Evolutionary conservation across 2,113 vertebrate genomes (phyloP), one percentile per base, ranked within the genome.

Genomic region (Halcyon malimbica): DNA sequence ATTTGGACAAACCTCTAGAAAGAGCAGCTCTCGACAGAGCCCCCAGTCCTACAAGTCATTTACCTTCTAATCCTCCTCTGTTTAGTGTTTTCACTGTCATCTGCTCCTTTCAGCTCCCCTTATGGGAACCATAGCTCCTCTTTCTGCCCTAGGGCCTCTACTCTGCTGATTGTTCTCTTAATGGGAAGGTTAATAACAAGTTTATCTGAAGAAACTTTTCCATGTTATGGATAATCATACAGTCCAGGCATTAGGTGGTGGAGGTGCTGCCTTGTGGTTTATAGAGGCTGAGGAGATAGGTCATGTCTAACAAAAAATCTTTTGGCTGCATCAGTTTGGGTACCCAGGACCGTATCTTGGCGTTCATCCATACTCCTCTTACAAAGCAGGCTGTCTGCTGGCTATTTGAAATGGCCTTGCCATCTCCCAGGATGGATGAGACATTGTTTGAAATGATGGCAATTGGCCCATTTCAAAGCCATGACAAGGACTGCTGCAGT

Each of bases 391-490:
- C 17, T 53, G 60, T 17, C 37, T 46, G 39, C 25, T 71, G 23
- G 5, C 26, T 37, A 2, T 12, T 28, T 44, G 74, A 59, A 71
- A 64, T 17, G 29, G 41, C 56, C 51, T 81, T 79, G 62, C 19
- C 7, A 9, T 10, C 41, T 71, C 35, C 16, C 44, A 25, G 63
- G 23, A 9, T 39, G 46, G 33, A 37, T 4, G 6, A 76, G 20
- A 7, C 2, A 1, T 26, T 48, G 10, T 39, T 29, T 2, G 2
- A n/a, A 63, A 31, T 11, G 3, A 5, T 33, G 31, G 23, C 25
- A 42, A 28, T 5, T 65, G 37, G 4, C 8, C 28, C 1, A 0
- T 37, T n/a, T 75, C 25, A 44, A 39, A 57, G 35, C 25, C 46
- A 28, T 2, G 15, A 25, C 20, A 35, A 60, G 50, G 31, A 8